Evolutionary conservation across 2,113 vertebrate species (phyloP).

Genomic region (Australoheros scitulus): DNA sequence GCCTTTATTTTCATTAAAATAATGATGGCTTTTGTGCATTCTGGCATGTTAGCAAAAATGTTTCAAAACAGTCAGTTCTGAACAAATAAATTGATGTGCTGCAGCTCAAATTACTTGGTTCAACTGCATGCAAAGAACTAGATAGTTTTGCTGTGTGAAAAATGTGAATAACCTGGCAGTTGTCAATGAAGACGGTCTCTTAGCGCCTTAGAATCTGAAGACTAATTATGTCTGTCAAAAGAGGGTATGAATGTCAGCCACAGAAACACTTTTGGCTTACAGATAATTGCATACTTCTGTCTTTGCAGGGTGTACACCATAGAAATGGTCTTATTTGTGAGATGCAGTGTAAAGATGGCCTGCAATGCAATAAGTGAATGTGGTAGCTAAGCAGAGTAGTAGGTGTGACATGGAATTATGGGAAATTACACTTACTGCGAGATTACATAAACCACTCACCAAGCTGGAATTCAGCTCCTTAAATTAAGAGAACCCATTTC

Average conservation of each 20-base stretch:
- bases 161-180: slow-evolving; percentile 52
- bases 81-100: neutral
- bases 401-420: slow-evolving; percentile 82
- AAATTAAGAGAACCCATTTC: slow-evolving; percentile 86
- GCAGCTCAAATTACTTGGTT: slow-evolving; percentile 13
- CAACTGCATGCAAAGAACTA: slow-evolving; percentile 9
- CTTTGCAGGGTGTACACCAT: slow-evolving; percentile 81
- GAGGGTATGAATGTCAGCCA: slow-evolving; percentile 83
- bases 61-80: slow-evolving; percentile 10
- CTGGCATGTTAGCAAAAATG: neutral
- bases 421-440: slow-evolving; percentile 81
- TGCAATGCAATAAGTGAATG: slow-evolving; percentile 75
- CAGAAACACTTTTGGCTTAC: slow-evolving; percentile 77
- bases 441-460: slow-evolving; percentile 83
- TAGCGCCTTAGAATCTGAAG: slow-evolving; percentile 70
- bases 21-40: neutral
- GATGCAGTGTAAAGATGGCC: slow-evolving; percentile 60
- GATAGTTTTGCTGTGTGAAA: slow-evolving; percentile 53
- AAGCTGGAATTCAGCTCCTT: slow-evolving; percentile 82
- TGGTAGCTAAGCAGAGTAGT: slow-evolving; percentile 74
- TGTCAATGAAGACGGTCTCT: slow-evolving; percentile 65
- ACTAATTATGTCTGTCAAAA: slow-evolving; percentile 82
- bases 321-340: slow-evolving; percentile 86
- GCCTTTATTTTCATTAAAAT: neutral
- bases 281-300: slow-evolving; percentile 87